These are phyloP conservation scores for Oryzias curvinotus DNA, from an alignment of 2,113 vertebrate genomes.

Conservation along the genomic window DNA sequence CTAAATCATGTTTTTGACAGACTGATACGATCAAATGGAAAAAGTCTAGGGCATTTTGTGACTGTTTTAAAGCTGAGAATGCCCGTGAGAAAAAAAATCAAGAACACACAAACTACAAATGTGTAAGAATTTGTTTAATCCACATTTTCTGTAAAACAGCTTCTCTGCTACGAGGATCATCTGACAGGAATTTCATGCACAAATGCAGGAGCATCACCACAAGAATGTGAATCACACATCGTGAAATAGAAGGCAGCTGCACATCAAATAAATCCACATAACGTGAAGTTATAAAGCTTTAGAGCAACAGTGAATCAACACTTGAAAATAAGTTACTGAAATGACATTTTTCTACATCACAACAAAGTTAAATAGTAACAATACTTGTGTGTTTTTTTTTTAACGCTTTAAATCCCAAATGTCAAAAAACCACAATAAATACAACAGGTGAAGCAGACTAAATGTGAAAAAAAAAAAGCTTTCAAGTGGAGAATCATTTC, in stretches of 20 bases:
- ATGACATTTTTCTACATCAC: neutral
- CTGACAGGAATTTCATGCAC: constrained; percentile 16
- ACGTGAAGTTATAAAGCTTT: constrained; percentile 17
- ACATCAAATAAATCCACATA: constrained; percentile 6
- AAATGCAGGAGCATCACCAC: constrained; percentile 4
- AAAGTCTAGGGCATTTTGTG: too few species aligned
- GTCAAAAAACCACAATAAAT: constrained; percentile 15
- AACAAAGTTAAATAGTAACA: constrained; percentile 9
- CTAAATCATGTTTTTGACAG: too few species aligned
- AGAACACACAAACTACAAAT: neutral
- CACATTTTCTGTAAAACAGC: neutral
- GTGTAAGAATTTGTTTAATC: neutral
- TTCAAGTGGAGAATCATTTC: too few species aligned
- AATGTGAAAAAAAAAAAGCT: neutral
- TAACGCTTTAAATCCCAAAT: neutral
- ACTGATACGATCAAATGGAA: neutral
- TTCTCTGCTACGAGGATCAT: neutral
- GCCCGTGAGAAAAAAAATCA: neutral
- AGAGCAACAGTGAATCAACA: constrained; percentile 13
- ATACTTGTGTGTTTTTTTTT: constrained; percentile 11
- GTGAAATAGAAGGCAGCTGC: neutral
- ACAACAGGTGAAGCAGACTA: neutral
- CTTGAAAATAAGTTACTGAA: constrained; percentile 40
- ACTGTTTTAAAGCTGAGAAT: neutral
- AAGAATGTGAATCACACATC: constrained; percentile 27